These are phyloP conservation scores for Synaphobranchus kaupii DNA, from an alignment of 2,797 vertebrate species.

Conservation along the genomic window DNA sequence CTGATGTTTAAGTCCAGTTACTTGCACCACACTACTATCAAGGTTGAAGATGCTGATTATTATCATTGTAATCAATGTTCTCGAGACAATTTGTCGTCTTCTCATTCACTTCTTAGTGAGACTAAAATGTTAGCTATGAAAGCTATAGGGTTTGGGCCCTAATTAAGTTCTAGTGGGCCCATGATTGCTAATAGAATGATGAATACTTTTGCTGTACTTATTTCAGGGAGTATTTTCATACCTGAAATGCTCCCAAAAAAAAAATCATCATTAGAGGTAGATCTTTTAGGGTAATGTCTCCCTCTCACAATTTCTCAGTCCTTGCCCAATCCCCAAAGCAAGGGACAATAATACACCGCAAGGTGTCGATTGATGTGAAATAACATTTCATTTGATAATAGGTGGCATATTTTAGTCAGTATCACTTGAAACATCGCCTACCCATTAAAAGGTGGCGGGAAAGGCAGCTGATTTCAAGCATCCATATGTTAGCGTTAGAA, in stretches of 20 bases:
- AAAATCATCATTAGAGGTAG: not conserved
- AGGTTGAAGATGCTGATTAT: not conserved
- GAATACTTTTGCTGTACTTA: not conserved
- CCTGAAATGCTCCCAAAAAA: not conserved
- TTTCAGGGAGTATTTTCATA: not conserved
- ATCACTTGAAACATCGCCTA: not conserved
- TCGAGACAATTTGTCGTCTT: not conserved
- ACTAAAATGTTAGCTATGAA: not conserved
- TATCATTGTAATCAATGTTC: not conserved
- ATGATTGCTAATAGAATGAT: not conserved
- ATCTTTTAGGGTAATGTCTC: not conserved
- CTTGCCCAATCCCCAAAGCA: not conserved
- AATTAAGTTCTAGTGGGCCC: not conserved
- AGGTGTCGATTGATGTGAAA: not conserved
- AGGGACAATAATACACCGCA: not conserved
- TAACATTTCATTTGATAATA: not conserved
- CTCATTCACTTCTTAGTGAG: not conserved
- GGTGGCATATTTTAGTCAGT: not conserved
- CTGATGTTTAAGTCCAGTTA: not conserved
- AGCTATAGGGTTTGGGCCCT: not conserved
- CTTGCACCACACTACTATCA: not conserved
- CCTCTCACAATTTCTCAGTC: not conserved
- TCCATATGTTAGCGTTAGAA: not conserved
- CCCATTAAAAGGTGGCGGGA: not conserved
- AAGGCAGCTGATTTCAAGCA: not conserved